Evolutionary conservation across 2,888 invertebrate species (phyloP).

Genomic region (Arrhopalites spinosus): DNA sequence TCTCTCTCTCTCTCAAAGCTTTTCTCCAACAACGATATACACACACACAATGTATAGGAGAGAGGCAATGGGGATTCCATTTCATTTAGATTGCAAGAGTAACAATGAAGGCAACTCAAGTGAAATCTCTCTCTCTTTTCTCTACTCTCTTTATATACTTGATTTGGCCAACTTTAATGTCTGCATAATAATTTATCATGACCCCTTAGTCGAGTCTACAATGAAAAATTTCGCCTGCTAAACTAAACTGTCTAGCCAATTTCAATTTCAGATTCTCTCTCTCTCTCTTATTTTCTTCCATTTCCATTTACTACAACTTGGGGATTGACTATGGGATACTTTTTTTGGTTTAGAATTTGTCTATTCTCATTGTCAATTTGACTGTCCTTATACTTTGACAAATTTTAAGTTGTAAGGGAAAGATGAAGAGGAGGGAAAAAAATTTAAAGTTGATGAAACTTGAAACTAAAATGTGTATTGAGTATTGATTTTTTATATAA

Average conservation of each 20-base stretch:
- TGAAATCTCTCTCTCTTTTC: background rate
- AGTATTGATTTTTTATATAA: too few relatives aligned
- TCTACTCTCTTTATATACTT: background rate
- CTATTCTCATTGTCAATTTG: too few relatives aligned
- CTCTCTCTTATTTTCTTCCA: background rate
- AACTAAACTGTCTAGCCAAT: background rate
- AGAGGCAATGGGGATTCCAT: background rate
- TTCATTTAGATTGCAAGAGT: background rate
- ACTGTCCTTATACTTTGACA: too few relatives aligned
- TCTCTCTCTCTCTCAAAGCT: background rate
- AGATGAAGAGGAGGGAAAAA: too few relatives aligned
- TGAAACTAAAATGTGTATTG: too few relatives aligned
- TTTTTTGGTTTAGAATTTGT: too few relatives aligned
- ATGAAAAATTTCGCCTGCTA: background rate
- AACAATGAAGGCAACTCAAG: slow-evolving; percentile 1
- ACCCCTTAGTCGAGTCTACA: background rate
- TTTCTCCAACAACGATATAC: background rate
- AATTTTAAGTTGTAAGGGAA: too few relatives aligned
- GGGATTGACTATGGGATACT: too few relatives aligned
- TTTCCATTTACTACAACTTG: background rate
- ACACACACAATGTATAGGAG: background rate
- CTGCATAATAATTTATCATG: slow-evolving; percentile 7
- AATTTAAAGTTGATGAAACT: too few relatives aligned
- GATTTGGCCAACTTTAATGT: background rate
- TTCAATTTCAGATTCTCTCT: background rate